These are phyloP conservation scores for Pantala flavescens DNA, from an alignment of 1,140 invertebrate genomes.

Conservation along the genomic window DNA sequence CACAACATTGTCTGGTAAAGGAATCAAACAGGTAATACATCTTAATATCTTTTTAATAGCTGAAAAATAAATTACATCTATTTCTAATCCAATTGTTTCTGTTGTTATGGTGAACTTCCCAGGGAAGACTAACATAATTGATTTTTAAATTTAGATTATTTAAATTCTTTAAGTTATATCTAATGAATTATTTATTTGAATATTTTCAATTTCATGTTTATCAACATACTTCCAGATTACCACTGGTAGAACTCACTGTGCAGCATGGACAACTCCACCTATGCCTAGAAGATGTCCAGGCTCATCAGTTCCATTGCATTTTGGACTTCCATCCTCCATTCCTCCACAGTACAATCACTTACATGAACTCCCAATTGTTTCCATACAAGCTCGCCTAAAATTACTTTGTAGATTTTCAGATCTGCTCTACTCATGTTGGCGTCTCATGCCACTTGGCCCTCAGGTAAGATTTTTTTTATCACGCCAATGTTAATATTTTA, in stretches of 20 bases:
- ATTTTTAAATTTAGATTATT: no score
- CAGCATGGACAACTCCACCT: conserved; percentile 50
- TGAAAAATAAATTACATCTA: no score
- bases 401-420: conserved; percentile 53
- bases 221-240: conserved; percentile 36
- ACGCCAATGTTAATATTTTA: no score
- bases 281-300: conserved; percentile 38
- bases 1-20: conserved; percentile 41
- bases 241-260: conserved; percentile 51
- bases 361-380: conserved; percentile 38
- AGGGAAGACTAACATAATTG: no score
- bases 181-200: not conserved
- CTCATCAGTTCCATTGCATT: conserved; percentile 37
- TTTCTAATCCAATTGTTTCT: no score
- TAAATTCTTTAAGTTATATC: not conserved
- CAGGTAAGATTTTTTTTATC: conserved; percentile 24
- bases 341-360: conserved; percentile 48
- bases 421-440: conserved; percentile 51
- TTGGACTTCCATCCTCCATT: conserved; percentile 42
- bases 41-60: no score
- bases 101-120: no score
- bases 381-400: conserved; percentile 44
- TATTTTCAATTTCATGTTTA: not conserved
- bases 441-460: conserved; percentile 43
- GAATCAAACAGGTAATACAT: conserved; percentile 42